Percentiles rank a stretch among this genome's conserved stretches.
Evolutionary conservation across 1,140 invertebrate species (phyloP).

Genomic region (Bombus picipes): DNA sequence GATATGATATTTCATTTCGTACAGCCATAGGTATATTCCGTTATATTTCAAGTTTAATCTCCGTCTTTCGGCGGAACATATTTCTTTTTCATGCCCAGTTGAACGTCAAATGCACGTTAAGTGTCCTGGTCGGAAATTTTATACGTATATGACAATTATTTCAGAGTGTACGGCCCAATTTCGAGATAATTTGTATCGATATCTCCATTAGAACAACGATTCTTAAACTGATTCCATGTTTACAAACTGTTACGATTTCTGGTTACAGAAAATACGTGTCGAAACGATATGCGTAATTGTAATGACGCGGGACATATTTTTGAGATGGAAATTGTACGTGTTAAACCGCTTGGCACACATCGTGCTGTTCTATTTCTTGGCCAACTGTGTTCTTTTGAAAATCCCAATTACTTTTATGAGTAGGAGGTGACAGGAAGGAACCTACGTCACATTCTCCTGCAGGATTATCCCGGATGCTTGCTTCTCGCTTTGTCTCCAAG

Average conservation of each 20-base stretch:
- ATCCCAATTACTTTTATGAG: conserved; percentile 74
- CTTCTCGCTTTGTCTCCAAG: conserved; percentile 75
- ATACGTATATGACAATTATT: background rate
- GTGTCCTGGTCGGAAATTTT: background rate
- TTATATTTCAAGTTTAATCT: background rate
- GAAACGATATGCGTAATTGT: background rate
- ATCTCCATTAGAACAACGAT: no score
- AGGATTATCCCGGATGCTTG: conserved; percentile 75
- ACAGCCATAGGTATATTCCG: no score
- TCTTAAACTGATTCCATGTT: no score
- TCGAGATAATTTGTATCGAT: no score
- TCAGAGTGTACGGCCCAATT: background rate
- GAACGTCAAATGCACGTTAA: background rate
- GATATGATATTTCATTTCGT: background rate
- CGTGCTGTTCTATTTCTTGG: conserved; percentile 36
- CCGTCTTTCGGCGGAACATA: background rate
- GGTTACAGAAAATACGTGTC: no score
- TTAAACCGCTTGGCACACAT: background rate
- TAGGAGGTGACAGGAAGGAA: conserved; percentile 69
- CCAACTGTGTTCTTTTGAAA: conserved; percentile 62
- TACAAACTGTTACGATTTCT: no score
- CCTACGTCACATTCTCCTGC: conserved; percentile 72
- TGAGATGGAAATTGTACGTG: background rate
- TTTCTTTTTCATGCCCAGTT: background rate
- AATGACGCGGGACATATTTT: background rate